Base-by-base conservation (phyloP, 2,797 vertebrate species). In the Sparus aurata region DNA sequence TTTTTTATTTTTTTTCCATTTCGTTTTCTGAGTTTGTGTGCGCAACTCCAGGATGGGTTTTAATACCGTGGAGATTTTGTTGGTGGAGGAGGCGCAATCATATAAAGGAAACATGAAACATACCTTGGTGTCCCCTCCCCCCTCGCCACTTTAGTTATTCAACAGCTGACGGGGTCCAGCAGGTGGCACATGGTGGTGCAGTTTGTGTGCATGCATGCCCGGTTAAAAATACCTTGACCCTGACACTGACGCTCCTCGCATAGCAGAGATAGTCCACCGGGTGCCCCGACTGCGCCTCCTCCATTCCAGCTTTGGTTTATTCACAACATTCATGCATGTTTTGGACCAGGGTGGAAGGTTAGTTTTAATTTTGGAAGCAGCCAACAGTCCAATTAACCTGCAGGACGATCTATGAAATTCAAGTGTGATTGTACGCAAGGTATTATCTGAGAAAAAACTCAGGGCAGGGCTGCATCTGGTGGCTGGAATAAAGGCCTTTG, bases 141-240 rank as follows among this genome's bases (percentile, higher is more conserved):
- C 6, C 25, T 41, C 15, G 47, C 63, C 53, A 9, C 45, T 58
- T 30, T 50, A 72, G 69, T 75, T 86, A 82, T 84, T 86, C 79
- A 87, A 63, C 93, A 94, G 92, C 94, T 94, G 93, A 94, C 87
- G n/a, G 76, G 69, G 74, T 86, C 81, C 84, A 79, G 90, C 94
- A 95, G 93, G 93, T 94, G 93, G 79, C 84, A 82, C 77, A 84
- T 77, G 84, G 82, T 15, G 12, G 80, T 72, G 64, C 12, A 58
- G 70, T 65, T 68, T 76, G 87, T 50, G 76, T 70, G 77, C 50
- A 47, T 63, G 84, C 80, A 69, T 41, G 65, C 69, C 3, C 30
- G 70, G 79, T 85, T 93, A 94, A 92, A 94, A 94, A 94, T 94
- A 93, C 85, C 75, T 46, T 82, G 82, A 94, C 87, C 91, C 89